A percentile compares a stretch with the other conserved stretches of the same genome.
These are phyloP conservation scores for Penaeus chinensis DNA, from an alignment of 1,140 invertebrate genomes.

Conservation along the genomic window DNA sequence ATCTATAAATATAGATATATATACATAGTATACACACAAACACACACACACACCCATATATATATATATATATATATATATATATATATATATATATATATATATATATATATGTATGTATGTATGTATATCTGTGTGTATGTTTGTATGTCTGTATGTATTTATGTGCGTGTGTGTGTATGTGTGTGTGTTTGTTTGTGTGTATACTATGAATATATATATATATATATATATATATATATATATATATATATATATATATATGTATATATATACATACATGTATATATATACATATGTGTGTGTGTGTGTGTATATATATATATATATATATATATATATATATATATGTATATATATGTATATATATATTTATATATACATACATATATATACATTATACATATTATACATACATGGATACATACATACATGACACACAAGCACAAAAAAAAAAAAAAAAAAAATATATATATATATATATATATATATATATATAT, in stretches of 20 bases:
- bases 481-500: conserved; percentile 36
- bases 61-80: conserved; percentile 1
- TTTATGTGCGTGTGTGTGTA: neutral
- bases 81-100: conserved; percentile 1
- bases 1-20: neutral
- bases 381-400: neutral
- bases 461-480: conserved; percentile 38
- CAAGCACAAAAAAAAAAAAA: neutral
- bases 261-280: neutral
- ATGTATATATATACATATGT: neutral
- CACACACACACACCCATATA: neutral
- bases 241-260: conserved; percentile 4
- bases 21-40: neutral
- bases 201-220: neutral
- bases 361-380: neutral
- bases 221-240: conserved; percentile 15
- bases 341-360: neutral
- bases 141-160: neutral
- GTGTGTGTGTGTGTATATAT: neutral
- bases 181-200: neutral
- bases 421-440: neutral
- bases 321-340: neutral
- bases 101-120: neutral
- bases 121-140: neutral
- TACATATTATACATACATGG: conserved; percentile 1